Base-by-base conservation (phyloP, 1,140 invertebrate genomes). In the Temnothorax nylanderi region DNA sequence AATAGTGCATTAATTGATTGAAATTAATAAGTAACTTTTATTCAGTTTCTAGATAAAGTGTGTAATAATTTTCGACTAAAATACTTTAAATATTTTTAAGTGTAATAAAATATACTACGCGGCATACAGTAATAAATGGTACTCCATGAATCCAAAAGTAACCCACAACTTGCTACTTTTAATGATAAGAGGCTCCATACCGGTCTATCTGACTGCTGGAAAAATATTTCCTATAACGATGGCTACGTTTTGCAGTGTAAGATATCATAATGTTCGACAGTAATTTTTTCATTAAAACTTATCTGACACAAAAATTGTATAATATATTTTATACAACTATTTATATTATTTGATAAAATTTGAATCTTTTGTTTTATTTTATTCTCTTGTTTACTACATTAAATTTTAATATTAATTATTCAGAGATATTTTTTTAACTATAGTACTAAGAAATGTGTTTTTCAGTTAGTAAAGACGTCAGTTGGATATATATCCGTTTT, bases 121-220 rank as follows among this genome's bases (percentile, higher is more conserved):
- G 8, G 72, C 51, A 1, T 75, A 75, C 3, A 21, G 1, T 37
- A 75, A 75, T 16, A 7, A 75, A 56, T 75, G 72, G 72, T 75
- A 75, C 10, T 8, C 3, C 1, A 54, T 54, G 72, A 34, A 56
- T 58, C 6, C 72, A 16, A 56, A 41, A 75, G 8, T 16, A 41
- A 13, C 51, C 2, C 62, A 32, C 54, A 37, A n/a, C 2, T 51
- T 88, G 10, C 71, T 89, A 5, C 11, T 72, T 18, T 51, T 90
- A 41, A 71, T 87, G 44, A n/a, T 32, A 2, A 84, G 69, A 75
- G 51, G 87, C 2, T 47, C 58, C 21, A 72, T 51, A 37, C 87
- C 81, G n/a, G 6, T 89, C 1, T 56, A 60, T n/a, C 32, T 89
- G 2, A 89, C 87, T 2, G 82, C 87, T 6, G 82, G 87, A 44